Evolutionary conservation across 1,140 invertebrate genomes (phyloP).

Genomic region (Cecropterus lyciades): DNA sequence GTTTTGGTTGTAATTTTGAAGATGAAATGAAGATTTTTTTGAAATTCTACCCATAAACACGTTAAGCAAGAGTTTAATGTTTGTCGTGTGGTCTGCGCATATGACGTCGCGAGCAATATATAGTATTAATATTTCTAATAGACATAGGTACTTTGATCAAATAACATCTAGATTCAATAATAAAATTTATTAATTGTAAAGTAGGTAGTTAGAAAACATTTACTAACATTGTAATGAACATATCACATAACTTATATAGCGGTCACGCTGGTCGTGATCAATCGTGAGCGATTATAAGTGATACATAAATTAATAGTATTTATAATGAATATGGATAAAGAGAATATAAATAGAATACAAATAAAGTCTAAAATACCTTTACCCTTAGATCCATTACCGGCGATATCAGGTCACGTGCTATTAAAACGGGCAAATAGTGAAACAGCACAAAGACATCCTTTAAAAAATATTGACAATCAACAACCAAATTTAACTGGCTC

Average conservation of each 20-base stretch:
- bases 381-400: constrained; percentile 56
- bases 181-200: not conserved
- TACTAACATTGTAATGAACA: not conserved
- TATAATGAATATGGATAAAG: constrained; percentile 58
- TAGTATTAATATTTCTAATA: no score
- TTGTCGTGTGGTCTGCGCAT: no score
- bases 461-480: constrained; percentile 51
- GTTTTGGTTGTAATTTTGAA: no score
- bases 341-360: constrained; percentile 48
- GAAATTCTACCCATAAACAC: no score
- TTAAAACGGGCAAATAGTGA: constrained; percentile 34
- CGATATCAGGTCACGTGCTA: constrained; percentile 52
- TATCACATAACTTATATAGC: constrained; percentile 31
- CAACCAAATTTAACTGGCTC: constrained; percentile 30
- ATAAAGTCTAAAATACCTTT: constrained; percentile 58
- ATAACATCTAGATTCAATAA: no score
- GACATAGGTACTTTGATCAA: no score
- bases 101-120: no score
- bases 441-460: constrained; percentile 50
- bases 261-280: constrained; percentile 57
- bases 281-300: constrained; percentile 26
- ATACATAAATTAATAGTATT: constrained; percentile 17
- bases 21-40: no score
- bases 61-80: no score
- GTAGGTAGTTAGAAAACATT: constrained; percentile 45